These are phyloP conservation scores for Aporophyla nigra DNA, from an alignment of 2,888 invertebrate genomes.

Conservation along the genomic window DNA sequence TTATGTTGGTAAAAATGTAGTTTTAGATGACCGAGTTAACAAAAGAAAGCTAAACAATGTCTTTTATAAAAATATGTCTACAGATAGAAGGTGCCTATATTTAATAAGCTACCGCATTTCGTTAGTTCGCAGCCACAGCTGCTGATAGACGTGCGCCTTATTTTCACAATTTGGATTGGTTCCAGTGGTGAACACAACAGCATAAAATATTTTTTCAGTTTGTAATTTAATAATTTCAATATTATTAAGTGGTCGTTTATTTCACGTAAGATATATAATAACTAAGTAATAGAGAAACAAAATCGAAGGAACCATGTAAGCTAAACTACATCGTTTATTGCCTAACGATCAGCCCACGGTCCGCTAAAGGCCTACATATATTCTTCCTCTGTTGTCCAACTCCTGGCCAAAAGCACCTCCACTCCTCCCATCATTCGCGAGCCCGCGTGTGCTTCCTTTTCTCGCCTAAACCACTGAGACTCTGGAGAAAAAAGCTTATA, in stretches of 20 bases:
- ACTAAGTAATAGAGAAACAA: not conserved
- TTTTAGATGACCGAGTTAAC: constrained; percentile 3
- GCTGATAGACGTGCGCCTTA: constrained; percentile 78
- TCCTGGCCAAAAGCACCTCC: too few relatives aligned
- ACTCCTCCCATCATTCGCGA: too few relatives aligned
- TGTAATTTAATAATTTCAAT: constrained; percentile 3
- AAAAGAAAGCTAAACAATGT: not conserved
- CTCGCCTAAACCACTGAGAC: not conserved
- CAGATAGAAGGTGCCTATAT: not conserved
- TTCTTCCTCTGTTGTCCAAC: too few relatives aligned
- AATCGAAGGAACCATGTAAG: not conserved
- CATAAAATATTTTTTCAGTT: constrained; percentile 35
- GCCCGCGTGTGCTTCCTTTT: not conserved
- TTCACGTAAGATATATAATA: not conserved
- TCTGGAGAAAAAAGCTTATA: not conserved
- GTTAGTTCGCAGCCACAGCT: constrained; percentile 79
- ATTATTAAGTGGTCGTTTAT: not conserved
- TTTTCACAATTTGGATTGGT: constrained; percentile 81
- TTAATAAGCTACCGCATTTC: constrained; percentile 70
- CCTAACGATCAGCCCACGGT: not conserved
- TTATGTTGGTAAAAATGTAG: constrained; percentile 9
- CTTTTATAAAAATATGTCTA: not conserved
- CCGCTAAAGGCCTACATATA: not conserved
- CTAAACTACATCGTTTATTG: not conserved
- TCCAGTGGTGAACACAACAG: constrained; percentile 78